These are phyloP conservation scores for Geotrypetes seraphini DNA, from an alignment of 2,797 vertebrate genomes.

Conservation along the genomic window DNA sequence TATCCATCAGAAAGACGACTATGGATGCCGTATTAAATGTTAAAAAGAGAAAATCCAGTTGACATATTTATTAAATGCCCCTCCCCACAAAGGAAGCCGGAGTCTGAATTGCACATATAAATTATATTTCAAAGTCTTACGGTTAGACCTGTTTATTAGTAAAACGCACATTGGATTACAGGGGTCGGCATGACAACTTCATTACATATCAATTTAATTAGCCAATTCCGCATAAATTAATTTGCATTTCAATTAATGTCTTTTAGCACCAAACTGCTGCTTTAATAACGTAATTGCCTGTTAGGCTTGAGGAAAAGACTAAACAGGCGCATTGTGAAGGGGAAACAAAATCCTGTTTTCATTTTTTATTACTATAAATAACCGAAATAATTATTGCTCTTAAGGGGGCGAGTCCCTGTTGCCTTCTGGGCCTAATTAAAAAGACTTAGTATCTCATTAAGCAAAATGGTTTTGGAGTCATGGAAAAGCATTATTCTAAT, in stretches of 20 bases:
- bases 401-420: conserved; percentile 56
- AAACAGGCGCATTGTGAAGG: conserved; percentile 59
- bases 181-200: conserved; percentile 59
- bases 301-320: conserved; percentile 67
- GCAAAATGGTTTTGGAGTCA: conserved; percentile 65
- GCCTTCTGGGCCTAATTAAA: conserved; percentile 75
- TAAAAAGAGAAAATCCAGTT: conserved; percentile 37
- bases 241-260: conserved; percentile 76
- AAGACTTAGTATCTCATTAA: conserved; percentile 76
- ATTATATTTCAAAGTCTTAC: conserved; percentile 19
- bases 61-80: conserved; percentile 54
- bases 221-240: conserved; percentile 65
- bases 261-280: conserved; percentile 62
- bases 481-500: conserved; percentile 62
- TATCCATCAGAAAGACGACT: conserved; percentile 47
- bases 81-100: conserved; percentile 12
- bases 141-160: conserved; percentile 48
- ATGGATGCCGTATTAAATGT: conserved; percentile 33
- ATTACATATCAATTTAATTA: conserved; percentile 74
- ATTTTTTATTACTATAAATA: conserved; percentile 73
- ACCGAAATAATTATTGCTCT: conserved; percentile 72
- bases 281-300: conserved; percentile 71
- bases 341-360: conserved; percentile 69
- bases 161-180: conserved; percentile 61
- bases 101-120: conserved; percentile 18